Conservation (phyloP, 2,888 invertebrate species). For the Tachina lurida region DNA sequence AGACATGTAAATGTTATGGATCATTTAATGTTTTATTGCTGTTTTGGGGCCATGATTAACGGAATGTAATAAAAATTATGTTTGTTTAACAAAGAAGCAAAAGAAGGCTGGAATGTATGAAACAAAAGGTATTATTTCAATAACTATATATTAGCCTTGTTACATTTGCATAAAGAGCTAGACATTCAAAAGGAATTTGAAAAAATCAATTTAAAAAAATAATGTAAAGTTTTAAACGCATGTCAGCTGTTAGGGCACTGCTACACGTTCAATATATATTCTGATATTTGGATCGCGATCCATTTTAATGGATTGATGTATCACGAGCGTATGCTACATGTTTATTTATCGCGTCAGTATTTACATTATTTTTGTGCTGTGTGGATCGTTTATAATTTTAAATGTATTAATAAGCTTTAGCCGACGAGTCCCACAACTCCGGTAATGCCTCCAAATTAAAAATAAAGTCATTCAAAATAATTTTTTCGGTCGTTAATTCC, state of each 20-base stretch:
- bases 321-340: no score
- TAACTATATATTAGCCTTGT: constrained; percentile 53
- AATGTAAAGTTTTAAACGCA: background rate
- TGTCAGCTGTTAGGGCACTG: background rate
- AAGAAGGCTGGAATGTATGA: background rate
- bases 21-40: constrained; percentile 66
- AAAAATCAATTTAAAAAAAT: background rate
- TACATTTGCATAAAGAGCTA: constrained; percentile 6
- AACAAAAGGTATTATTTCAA: constrained; percentile 24
- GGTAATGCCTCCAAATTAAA: no score
- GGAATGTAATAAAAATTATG: constrained; percentile 38
- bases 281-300: no score
- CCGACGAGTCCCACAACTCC: no score
- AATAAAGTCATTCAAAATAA: no score
- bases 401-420: no score
- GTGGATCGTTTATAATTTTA: no score
- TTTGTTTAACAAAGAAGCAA: constrained; percentile 13
- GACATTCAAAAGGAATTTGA: constrained; percentile 15
- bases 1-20: constrained; percentile 37
- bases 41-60: constrained; percentile 67
- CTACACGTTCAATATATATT: no score
- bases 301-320: no score
- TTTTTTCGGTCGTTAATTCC: no score
- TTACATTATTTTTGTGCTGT: no score
- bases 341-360: no score